Conservation (phyloP, 2,888 invertebrate species). For the Callyntrura sp. region DNA sequence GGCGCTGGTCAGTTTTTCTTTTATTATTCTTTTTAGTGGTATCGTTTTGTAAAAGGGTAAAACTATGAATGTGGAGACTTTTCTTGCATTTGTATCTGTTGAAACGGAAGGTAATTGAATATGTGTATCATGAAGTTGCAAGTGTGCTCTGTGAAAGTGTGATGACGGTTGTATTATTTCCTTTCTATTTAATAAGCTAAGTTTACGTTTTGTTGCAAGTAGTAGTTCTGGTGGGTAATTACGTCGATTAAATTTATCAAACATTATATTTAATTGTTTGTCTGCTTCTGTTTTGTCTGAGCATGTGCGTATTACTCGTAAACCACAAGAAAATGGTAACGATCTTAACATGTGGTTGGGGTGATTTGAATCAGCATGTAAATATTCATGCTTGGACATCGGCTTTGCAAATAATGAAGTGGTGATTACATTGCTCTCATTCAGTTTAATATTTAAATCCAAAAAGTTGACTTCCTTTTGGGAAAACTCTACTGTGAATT, state of each 20-base stretch:
- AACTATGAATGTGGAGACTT: background rate
- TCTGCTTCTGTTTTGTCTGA: background rate
- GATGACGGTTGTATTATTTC: background rate
- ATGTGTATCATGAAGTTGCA: background rate
- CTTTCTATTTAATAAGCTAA: background rate
- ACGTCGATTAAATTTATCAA: background rate
- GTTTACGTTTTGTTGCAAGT: background rate
- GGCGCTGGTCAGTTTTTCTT: background rate
- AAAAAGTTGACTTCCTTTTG: conserved; percentile 8
- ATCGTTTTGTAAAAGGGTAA: background rate
- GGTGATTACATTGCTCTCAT: background rate
- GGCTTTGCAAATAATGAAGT: conserved; percentile 47
- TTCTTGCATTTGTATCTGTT: background rate
- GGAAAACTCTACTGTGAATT: conserved; percentile 44
- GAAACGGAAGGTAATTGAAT: background rate
- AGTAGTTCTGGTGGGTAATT: background rate
- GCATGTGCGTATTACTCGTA: conserved; percentile 4
- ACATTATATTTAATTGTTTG: background rate
- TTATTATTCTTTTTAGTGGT: background rate
- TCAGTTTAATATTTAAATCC: background rate
- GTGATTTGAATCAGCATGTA: conserved; percentile 55
- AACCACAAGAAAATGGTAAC: background rate
- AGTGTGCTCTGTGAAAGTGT: background rate
- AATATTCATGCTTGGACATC: conserved; percentile 28
- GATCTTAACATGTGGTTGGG: background rate